A percentile compares a stretch with the other conserved stretches of the same genome.
Conservation (phyloP, 2,113 vertebrate genomes). For the Lanius ludovicianus region DNA sequence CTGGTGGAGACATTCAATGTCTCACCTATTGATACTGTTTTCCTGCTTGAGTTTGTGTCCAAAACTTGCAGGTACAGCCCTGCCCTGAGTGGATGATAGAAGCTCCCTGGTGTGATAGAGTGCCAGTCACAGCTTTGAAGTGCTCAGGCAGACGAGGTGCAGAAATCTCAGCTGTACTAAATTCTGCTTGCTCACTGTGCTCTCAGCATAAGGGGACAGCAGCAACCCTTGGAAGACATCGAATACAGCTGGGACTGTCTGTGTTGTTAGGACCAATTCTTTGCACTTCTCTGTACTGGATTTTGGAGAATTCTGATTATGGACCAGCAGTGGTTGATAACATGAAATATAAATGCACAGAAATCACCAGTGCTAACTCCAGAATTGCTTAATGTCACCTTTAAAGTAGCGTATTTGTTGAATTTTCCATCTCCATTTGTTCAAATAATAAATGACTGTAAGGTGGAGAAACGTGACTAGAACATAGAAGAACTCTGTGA, state of each 20-base stretch:
- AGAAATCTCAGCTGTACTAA: not conserved
- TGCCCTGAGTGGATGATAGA: not conserved
- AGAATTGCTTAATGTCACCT: not conserved
- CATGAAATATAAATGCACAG: not conserved
- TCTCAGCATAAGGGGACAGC: not conserved
- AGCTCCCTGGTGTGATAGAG: not conserved
- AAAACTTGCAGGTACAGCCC: not conserved
- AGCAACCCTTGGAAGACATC: not conserved
- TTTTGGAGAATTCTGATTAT: not conserved
- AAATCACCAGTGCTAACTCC: not conserved
- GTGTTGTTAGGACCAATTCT: not conserved
- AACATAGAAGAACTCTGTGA: not conserved
- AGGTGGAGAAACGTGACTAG: not conserved
- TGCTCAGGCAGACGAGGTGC: accelerated
- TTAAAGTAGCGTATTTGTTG: not conserved
- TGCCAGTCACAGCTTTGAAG: not conserved
- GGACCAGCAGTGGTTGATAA: not conserved
- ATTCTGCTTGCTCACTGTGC: not conserved
- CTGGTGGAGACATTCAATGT: not conserved
- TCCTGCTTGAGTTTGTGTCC: not conserved
- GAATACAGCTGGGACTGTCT: not conserved
- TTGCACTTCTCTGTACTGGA: not conserved
- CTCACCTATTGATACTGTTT: not conserved
- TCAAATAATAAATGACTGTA: not conserved
- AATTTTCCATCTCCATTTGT: not conserved